Evolutionary conservation across 2,797 vertebrate genomes (phyloP).

Genomic region (Catamblyrhynchus diadema): DNA sequence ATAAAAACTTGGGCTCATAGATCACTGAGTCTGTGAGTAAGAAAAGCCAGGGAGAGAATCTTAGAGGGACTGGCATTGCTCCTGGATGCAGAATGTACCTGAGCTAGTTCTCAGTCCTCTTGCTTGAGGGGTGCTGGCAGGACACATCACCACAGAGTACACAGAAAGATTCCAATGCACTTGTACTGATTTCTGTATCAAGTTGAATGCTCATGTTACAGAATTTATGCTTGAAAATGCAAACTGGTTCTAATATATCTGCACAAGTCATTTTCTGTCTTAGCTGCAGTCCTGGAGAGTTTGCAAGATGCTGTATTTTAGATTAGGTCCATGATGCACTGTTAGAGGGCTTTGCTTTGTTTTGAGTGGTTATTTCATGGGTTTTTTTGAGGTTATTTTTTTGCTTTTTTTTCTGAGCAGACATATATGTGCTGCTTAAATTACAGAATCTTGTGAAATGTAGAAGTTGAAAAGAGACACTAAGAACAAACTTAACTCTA

Average conservation of each 20-base stretch:
- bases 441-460: not conserved
- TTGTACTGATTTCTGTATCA: not conserved
- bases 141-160: not conserved
- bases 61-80: not conserved
- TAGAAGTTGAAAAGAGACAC: not conserved
- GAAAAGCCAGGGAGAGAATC: not conserved
- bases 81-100: not conserved
- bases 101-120: not conserved
- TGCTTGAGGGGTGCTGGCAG: not conserved
- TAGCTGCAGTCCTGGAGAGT: not conserved
- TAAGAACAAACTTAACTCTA: not conserved
- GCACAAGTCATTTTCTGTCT: not conserved
- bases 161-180: not conserved
- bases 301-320: not conserved
- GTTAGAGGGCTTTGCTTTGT: not conserved
- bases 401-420: not conserved
- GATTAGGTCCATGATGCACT: not conserved
- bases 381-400: fast-evolving
- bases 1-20: not conserved
- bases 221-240: not conserved
- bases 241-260: not conserved
- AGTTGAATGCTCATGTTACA: fast-evolving
- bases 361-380: fast-evolving
- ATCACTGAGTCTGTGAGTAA: not conserved
- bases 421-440: not conserved